phyloP scores from a whole-genome alignment of 1,140 invertebrate genomes.

The Laodelphax striatellus region DNA sequence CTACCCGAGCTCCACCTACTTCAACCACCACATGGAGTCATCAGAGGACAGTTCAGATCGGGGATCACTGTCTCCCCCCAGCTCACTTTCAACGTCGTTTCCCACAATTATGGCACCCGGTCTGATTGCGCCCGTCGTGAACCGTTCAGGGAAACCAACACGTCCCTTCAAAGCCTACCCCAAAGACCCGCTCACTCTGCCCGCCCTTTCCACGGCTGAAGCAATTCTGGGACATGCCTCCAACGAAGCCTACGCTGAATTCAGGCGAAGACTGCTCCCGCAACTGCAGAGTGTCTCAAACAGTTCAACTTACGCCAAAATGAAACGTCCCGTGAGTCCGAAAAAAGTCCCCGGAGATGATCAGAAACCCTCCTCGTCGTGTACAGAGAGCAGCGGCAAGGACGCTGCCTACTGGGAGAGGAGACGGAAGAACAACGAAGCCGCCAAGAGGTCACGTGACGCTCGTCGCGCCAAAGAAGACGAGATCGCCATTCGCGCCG shows the following conservation, averaged over 20 bases:
- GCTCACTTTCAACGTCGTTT: not conserved
- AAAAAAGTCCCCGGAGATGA: not conserved
- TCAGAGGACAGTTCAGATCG: not conserved
- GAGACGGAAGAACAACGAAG: conserved; percentile 86
- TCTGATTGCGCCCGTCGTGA: not conserved
- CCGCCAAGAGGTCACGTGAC: conserved; percentile 88
- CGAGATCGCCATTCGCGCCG: conserved; percentile 77
- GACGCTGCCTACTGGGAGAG: conserved; percentile 80
- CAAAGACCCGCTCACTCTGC: conserved; percentile 47
- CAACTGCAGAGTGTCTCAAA: conserved; percentile 44
- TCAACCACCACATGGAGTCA: not conserved
- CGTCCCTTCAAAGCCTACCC: conserved; percentile 62
- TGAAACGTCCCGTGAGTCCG: conserved; percentile 14
- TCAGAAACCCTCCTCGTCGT: conserved; percentile 10
- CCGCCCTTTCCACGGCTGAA: conserved; percentile 33
- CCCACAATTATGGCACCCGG: not conserved
- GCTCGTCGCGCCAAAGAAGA: conserved; percentile 82
- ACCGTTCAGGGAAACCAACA: conserved; percentile 29
- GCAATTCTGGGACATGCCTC: conserved; percentile 34
- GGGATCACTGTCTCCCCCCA: not conserved
- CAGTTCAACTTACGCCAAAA: conserved; percentile 4
- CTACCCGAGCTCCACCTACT: not conserved
- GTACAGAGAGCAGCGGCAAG: conserved; percentile 37
- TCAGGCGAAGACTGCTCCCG: conserved; percentile 49
- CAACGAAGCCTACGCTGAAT: conserved; percentile 49